These are phyloP conservation scores for Adelosebastes latens DNA, from an alignment of 2,797 vertebrate genomes.

Conservation along the genomic window DNA sequence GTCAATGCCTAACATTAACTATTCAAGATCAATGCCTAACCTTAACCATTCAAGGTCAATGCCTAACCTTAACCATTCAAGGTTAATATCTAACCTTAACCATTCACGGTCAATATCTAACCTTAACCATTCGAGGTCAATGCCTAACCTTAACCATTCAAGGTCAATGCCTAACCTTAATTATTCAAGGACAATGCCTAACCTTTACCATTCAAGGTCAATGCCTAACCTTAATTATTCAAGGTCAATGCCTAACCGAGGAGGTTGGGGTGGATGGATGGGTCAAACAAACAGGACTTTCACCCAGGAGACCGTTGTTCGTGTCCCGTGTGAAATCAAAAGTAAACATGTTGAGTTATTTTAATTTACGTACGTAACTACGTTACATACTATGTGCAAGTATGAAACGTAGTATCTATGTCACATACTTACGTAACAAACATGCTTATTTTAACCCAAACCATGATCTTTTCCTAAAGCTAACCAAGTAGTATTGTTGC, in stretches of 20 bases:
- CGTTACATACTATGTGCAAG: not conserved
- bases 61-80: too few relatives aligned
- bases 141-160: too few relatives aligned
- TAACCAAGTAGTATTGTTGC: not conserved
- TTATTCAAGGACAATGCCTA: too few relatives aligned
- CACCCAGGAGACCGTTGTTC: not conserved
- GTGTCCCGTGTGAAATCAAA: not conserved
- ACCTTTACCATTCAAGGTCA: too few relatives aligned
- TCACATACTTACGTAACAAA: not conserved
- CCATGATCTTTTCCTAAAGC: not conserved
- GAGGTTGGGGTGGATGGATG: not conserved
- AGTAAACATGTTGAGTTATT: not conserved
- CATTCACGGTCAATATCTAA: too few relatives aligned
- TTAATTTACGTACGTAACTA: not conserved
- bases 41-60: rapidly evolving
- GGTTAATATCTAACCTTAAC: too few relatives aligned
- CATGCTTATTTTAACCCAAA: not conserved
- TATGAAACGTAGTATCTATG: not conserved
- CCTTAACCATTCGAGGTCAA: too few relatives aligned
- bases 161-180: too few relatives aligned
- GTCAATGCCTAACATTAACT: too few relatives aligned
- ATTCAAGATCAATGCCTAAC: too few relatives aligned
- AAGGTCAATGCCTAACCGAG: too few relatives aligned
- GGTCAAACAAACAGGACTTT: not conserved
- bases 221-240: too few relatives aligned